Evolutionary conservation across 2,113 vertebrate genomes (phyloP), one percentile per base, ranked within the genome.

Genomic region (Tupaia tana): DNA sequence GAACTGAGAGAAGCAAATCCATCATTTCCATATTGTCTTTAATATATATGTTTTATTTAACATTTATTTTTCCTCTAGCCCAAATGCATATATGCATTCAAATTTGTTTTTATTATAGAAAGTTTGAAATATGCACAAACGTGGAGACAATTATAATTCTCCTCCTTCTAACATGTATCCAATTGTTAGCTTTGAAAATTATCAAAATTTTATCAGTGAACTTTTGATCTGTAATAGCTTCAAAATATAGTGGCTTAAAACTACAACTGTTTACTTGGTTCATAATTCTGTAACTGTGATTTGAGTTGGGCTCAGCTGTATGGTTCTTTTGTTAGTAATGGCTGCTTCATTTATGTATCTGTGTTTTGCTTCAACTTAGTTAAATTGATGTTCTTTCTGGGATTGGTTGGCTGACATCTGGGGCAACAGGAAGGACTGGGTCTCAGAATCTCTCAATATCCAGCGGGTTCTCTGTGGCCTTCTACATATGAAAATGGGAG

Each of bases 41-140:
- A 91, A 85, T 5, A 86, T 95, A 87, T 70, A 93, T 64, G 22
- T 77, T 66, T 94, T 93, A 74, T 20, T 84, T 90, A 82, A 80
- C 58, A 85, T 82, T 89, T 94, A 81, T 85, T 92, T 97, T 78
- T 86, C 20, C 22, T 94, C 87, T 95, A 78, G 6, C 43, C 13
- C 63, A 87, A 95, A 80, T 93, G 25, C 14, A 58, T 85, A 63
- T 93, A 79, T 93, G 27, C 71, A 56, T 89, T 59, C 5, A 64
- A 59, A 11, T 70, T 71, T 90, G 27, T 95, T 92, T 89, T 24
- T 88, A 24, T 86, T 67, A 77, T 85, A 34, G 16, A 70, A 91
- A 95, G 14, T 63, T 71, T 77, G 67, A 89, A 78, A n/a, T 43
- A 90, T 74, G 61, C 11, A 67, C 25, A 75, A 73, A 93, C 87